A percentile compares a stretch with the other conserved stretches of the same genome.
These are phyloP conservation scores for Macropodus opercularis DNA, from an alignment of 2,797 vertebrate genomes.

Conservation along the genomic window DNA sequence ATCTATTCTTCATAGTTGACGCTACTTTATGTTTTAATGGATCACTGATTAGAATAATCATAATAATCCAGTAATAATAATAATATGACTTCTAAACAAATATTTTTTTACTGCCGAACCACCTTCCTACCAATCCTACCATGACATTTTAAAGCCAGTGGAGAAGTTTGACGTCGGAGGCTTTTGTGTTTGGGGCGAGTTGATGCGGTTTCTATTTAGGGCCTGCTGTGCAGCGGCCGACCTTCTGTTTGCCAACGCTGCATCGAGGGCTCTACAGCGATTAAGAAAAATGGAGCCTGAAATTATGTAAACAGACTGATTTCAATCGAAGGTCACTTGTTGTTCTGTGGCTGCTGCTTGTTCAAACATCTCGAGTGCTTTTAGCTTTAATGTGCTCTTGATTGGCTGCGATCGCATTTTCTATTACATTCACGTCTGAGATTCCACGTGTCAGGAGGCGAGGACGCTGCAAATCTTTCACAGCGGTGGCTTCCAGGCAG, in stretches of 20 bases:
- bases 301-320: conserved; percentile 53
- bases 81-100: too few relatives aligned
- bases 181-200: too few relatives aligned
- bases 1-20: too few relatives aligned
- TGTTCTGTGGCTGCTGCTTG: conserved; percentile 28
- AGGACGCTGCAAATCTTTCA: background rate
- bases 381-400: conserved; percentile 39
- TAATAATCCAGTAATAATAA: too few relatives aligned
- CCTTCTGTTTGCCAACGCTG: conserved; percentile 21
- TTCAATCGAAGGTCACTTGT: conserved; percentile 55
- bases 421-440: conserved; percentile 3
- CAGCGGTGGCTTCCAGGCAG: background rate
- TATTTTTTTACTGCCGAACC: too few relatives aligned
- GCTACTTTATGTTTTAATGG: too few relatives aligned
- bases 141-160: too few relatives aligned
- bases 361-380: conserved; percentile 53
- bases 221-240: background rate
- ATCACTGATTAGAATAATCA: too few relatives aligned
- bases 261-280: conserved; percentile 33
- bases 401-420: conserved; percentile 32
- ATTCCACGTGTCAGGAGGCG: background rate
- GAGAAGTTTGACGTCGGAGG: too few relatives aligned
- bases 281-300: conserved; percentile 31
- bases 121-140: too few relatives aligned
- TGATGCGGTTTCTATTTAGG: too few relatives aligned